These are phyloP conservation scores for Mustela erminea DNA, from an alignment of 2,797 vertebrate genomes.

Conservation along the genomic window DNA sequence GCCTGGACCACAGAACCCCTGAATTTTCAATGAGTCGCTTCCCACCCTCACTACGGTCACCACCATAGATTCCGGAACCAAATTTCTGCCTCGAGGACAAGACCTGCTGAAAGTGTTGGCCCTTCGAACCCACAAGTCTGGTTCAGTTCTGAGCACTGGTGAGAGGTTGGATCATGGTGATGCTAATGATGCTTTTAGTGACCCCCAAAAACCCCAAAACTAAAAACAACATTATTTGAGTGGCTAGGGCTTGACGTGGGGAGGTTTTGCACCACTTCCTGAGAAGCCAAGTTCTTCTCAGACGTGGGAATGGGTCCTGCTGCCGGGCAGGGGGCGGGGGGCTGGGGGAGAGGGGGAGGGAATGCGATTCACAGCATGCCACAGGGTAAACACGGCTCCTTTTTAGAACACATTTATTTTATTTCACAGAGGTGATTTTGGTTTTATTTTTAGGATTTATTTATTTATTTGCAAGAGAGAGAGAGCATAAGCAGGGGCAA, in stretches of 20 bases:
- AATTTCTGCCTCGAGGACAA: rapidly evolving
- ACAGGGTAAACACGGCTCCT: rapidly evolving
- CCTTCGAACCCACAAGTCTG: neutral
- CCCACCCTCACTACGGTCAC: rapidly evolving
- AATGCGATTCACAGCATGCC: rapidly evolving
- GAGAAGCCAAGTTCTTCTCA: neutral
- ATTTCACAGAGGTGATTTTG: neutral
- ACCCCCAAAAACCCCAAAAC: neutral
- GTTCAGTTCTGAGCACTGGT: neutral
- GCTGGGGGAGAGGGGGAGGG: too few relatives aligned
- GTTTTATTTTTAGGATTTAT: too few relatives aligned
- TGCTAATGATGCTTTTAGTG: rapidly evolving
- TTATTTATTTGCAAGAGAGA: too few relatives aligned
- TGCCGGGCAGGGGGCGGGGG: rapidly evolving
- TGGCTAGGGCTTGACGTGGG: rapidly evolving
- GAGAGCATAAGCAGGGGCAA: too few relatives aligned
- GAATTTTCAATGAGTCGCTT: rapidly evolving
- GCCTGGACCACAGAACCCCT: neutral
- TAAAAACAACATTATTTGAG: too few relatives aligned
- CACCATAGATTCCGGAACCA: neutral
- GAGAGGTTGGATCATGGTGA: rapidly evolving
- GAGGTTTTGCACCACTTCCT: rapidly evolving
- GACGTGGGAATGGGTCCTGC: neutral
- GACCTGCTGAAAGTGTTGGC: neutral
- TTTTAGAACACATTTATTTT: neutral